These are phyloP conservation scores for Mycteria americana DNA, from an alignment of 2,797 vertebrate species.

Conservation along the genomic window DNA sequence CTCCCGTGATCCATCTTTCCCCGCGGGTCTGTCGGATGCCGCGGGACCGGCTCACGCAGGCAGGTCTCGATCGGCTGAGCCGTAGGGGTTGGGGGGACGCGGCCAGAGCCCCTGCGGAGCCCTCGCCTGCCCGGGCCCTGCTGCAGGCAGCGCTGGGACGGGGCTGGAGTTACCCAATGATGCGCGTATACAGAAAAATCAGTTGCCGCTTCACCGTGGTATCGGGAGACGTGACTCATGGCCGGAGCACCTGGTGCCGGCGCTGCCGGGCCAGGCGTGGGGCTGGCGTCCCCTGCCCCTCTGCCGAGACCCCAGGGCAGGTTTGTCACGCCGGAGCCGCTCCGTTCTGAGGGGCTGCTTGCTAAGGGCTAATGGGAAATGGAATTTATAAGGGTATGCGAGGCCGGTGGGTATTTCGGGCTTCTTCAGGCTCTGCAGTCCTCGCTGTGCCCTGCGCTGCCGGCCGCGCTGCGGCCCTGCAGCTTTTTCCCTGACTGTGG, in stretches of 20 bases:
- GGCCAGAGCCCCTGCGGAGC: neutral
- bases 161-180: neutral
- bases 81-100: neutral
- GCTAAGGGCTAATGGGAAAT: neutral
- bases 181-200: neutral
- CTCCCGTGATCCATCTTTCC: neutral
- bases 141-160: too few species aligned
- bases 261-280: neutral
- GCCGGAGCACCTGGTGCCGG: neutral
- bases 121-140: neutral
- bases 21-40: neutral
- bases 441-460: neutral
- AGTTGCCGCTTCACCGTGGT: neutral
- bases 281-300: neutral
- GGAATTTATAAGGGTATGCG: too few species aligned
- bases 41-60: accelerated
- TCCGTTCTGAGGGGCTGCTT: neutral
- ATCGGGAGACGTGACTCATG: neutral
- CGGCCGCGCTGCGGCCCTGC: neutral
- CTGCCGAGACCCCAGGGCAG: neutral
- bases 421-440: neutral
- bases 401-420: neutral
- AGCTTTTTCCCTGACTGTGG: neutral
- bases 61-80: neutral
- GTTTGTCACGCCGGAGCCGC: neutral